A percentile compares a stretch with the other conserved stretches of the same genome.
phyloP scores from a whole-genome alignment of 2,113 vertebrate genomes.

The Thunnus thynnus region DNA sequence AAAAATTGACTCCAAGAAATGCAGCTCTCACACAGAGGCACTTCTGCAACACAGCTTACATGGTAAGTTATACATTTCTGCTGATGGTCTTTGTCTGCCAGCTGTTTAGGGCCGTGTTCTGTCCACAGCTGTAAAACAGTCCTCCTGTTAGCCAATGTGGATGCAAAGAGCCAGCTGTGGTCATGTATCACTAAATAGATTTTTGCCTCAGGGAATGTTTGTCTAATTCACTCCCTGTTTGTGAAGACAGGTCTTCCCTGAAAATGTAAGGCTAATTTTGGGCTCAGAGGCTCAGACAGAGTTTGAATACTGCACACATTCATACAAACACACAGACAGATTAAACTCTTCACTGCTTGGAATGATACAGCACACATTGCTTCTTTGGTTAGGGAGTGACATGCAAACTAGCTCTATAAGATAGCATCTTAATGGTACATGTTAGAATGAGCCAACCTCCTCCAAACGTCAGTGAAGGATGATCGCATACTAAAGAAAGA shows the following conservation, averaged over 20 bases:
- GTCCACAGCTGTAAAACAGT: conserved; percentile 20
- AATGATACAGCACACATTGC: background rate
- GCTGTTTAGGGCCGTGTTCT: background rate
- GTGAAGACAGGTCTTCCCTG: background rate
- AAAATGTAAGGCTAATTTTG: background rate
- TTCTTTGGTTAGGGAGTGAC: conserved; percentile 3
- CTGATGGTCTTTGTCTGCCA: conserved; percentile 13
- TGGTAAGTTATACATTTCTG: background rate
- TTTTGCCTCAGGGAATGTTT: background rate
- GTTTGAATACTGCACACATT: background rate
- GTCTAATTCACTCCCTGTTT: conserved; percentile 3
- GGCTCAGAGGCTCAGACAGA: background rate
- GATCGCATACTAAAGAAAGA: background rate
- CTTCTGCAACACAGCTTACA: background rate
- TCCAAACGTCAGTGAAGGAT: conserved; percentile 15
- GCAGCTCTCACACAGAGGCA: background rate
- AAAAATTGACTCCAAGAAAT: background rate
- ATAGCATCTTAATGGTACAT: conserved; percentile 13
- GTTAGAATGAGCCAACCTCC: background rate
- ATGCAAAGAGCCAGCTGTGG: conserved; percentile 29
- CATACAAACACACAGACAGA: background rate
- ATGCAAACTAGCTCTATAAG: conserved; percentile 39
- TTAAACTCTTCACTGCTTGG: background rate
- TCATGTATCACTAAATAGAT: background rate
- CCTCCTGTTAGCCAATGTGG: background rate